phyloP scores from a whole-genome alignment of 2,113 vertebrate genomes.

The Nestor notabilis region DNA sequence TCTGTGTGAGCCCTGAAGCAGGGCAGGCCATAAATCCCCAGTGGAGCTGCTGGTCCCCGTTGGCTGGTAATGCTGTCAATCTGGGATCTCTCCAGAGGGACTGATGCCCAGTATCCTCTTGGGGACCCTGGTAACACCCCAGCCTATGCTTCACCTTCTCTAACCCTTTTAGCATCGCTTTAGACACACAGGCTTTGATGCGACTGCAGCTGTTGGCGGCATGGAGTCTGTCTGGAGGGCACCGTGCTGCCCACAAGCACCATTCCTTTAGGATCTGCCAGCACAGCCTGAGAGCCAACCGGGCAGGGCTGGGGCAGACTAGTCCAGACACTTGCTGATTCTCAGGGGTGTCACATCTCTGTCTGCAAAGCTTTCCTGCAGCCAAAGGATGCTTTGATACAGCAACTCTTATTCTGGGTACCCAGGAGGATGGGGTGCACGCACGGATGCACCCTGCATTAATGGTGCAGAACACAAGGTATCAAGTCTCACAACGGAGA shows the following conservation, averaged over 20 bases:
- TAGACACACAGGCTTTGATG: not conserved
- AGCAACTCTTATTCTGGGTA: rapidly evolving
- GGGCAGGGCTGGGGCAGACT: not conserved
- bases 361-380: not conserved
- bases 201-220: not conserved
- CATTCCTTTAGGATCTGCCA: not conserved
- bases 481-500: rapidly evolving
- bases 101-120: not conserved
- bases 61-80: rapidly evolving
- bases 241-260: not conserved
- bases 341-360: not conserved
- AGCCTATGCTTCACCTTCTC: not conserved
- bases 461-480: too few species aligned
- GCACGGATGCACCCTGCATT: rapidly evolving
- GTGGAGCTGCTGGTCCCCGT: not conserved
- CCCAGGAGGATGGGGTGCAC: not conserved
- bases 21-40: not conserved
- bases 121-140: not conserved
- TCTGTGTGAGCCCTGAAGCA: not conserved
- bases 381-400: not conserved
- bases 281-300: not conserved
- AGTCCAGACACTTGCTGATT: too few species aligned
- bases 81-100: not conserved
- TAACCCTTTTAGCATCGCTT: not conserved
- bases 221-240: not conserved